Evolutionary conservation across 2,888 invertebrate species (phyloP).

Genomic region (Lasioglossum zephyrum): DNA sequence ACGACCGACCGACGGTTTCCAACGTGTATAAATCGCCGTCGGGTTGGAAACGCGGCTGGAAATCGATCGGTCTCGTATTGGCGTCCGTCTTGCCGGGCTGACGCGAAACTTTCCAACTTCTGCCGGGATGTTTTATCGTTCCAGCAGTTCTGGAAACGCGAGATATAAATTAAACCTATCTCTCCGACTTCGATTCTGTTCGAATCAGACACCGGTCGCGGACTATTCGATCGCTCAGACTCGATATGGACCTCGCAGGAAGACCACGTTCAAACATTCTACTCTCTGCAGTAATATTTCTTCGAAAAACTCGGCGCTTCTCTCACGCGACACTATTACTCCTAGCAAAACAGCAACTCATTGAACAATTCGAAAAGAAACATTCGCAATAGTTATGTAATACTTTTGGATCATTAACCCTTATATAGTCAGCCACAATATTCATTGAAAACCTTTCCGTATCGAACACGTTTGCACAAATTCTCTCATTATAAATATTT

Average conservation of each 20-base stretch:
- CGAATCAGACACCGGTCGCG: background rate
- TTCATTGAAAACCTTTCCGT: too few species aligned
- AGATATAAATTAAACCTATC: constrained; percentile 47
- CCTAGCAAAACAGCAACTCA: background rate
- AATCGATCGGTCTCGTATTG: constrained; percentile 45
- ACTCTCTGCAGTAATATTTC: background rate
- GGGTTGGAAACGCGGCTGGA: constrained; percentile 28
- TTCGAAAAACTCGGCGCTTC: too few species aligned
- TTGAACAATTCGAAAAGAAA: background rate
- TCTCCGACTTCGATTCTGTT: constrained; percentile 13
- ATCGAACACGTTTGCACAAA: too few species aligned
- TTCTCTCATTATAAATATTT: background rate
- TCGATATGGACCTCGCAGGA: background rate
- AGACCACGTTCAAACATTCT: background rate
- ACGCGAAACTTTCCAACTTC: constrained; percentile 44
- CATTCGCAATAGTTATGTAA: too few species aligned
- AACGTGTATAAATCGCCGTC: constrained; percentile 40
- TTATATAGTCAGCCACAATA: too few species aligned
- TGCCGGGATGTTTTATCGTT: constrained; percentile 46
- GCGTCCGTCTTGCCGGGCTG: constrained; percentile 29
- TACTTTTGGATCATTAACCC: too few species aligned
- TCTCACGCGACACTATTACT: too few species aligned
- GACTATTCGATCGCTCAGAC: background rate
- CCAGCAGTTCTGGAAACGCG: background rate
- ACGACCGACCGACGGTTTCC: background rate